Base-by-base conservation (phyloP, 2,797 vertebrate genomes). In the Scolopax rusticola region DNA sequence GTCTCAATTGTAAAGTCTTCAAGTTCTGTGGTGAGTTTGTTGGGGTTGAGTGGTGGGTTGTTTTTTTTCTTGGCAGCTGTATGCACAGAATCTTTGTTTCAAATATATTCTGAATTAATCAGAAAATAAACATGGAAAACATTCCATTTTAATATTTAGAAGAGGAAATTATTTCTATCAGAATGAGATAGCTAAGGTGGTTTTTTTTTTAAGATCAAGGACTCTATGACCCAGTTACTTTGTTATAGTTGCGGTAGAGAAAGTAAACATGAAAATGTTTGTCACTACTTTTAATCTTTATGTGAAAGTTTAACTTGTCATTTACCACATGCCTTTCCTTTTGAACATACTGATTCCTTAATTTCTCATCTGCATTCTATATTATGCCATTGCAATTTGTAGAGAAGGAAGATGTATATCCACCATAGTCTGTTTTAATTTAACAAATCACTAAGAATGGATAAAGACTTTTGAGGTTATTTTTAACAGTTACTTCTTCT, bases 1-100 rank as follows among this genome's bases (percentile, higher is more conserved):
- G 2, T 17, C 4, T 51, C 53, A 17, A 73, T 33, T 30, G 1
- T 28, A 3, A 47, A 14, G 12, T 30, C 4, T 41, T 50, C 13
- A 28, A 23, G 0, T 45, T 50, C 47, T 54, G 1, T 27, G 15
- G 2, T 47, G 13, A 3, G 1, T 6, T 36, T 15, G 45, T 30
- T 6, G 15, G 8, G 14, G 2, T 32, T 64, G 61, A 60, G 38
- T 54, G 17, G 10, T 54, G 16, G 10, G 17, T 15, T 30, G 27
- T 51, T 19, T 30, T 18, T 18, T 14, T 19, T 38, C 68, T 47
- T 48, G 13, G 23, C 43, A 47, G 4, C 32, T 47, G n/a, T 43
- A 5, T 36, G 11, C 18, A 43, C 4, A 63, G 9, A 11, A 9
- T 2, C 13, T 78, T 71, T 68, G 8, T 12, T 88, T 70, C 11